Conservation (phyloP, 2,113 vertebrate species). For the Epinephelus fuscoguttatus region DNA sequence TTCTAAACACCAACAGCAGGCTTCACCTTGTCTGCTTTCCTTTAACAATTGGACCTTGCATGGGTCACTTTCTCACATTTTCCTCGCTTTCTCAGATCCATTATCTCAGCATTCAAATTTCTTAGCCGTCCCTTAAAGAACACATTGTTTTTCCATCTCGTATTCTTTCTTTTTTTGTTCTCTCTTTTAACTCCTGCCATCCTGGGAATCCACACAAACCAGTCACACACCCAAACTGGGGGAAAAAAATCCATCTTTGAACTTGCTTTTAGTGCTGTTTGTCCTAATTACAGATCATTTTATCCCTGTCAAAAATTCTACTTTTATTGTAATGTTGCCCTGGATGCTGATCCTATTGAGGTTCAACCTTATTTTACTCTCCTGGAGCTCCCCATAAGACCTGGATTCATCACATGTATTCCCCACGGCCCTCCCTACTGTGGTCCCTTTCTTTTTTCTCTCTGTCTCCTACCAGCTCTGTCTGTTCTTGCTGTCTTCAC, state of each 20-base stretch:
- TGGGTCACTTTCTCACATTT: conserved; percentile 23
- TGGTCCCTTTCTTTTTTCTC: conserved; percentile 35
- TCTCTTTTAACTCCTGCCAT: conserved; percentile 66
- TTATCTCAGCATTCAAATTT: neutral
- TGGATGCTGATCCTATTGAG: conserved; percentile 79
- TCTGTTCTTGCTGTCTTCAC: conserved; percentile 43
- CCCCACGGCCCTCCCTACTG: conserved; percentile 43
- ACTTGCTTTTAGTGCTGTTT: conserved; percentile 75
- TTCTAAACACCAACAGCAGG: neutral
- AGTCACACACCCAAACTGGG: conserved; percentile 71
- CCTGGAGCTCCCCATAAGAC: conserved; percentile 73
- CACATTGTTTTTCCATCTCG: conserved; percentile 23
- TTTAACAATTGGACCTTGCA: conserved; percentile 49
- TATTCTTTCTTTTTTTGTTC: conserved; percentile 24
- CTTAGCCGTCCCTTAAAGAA: conserved; percentile 26
- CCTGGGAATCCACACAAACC: conserved; percentile 79
- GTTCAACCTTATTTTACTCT: conserved; percentile 76
- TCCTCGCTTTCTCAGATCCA: neutral
- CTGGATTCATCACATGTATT: conserved; percentile 76
- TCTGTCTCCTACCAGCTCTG: conserved; percentile 30
- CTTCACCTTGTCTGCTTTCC: conserved; percentile 41
- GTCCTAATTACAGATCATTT: conserved; percentile 81
- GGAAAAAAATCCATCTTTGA: conserved; percentile 64
- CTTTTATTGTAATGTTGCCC: conserved; percentile 74
- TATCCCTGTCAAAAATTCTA: conserved; percentile 65